Evolutionary conservation across 1,140 invertebrate species (phyloP).

Genomic region (Meteorus sp.): DNA sequence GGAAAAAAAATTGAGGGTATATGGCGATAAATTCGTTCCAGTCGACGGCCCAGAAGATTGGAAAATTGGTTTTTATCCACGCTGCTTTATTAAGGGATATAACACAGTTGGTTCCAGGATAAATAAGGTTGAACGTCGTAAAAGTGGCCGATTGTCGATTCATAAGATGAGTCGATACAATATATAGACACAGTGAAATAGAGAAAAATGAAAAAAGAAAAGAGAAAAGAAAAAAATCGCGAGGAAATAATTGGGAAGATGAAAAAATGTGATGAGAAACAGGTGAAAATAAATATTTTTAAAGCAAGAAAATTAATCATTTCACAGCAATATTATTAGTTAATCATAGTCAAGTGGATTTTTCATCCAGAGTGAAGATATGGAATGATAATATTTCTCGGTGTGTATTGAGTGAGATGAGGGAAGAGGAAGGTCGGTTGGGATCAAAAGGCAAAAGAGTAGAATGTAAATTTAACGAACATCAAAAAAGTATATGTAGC

Average conservation of each 20-base stretch:
- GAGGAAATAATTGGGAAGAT: neutral
- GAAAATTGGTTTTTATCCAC: constrained; percentile 31
- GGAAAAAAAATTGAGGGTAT: constrained; percentile 16
- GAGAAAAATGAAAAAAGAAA: neutral
- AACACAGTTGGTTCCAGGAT: neutral
- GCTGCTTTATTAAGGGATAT: constrained; percentile 22
- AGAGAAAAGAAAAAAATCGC: neutral
- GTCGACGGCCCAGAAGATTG: constrained; percentile 27
- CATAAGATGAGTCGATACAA: neutral
- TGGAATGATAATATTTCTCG: no score
- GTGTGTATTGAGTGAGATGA: no score
- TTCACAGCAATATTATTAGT: neutral
- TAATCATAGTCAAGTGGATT: neutral
- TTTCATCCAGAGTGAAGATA: neutral
- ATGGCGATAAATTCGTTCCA: constrained; percentile 24
- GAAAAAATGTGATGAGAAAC: neutral
- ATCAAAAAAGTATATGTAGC: neutral
- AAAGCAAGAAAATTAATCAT: neutral
- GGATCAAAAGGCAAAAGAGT: no score
- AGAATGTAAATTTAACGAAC: neutral
- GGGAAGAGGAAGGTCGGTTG: no score
- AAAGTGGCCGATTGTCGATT: neutral
- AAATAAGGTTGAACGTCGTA: constrained; percentile 4
- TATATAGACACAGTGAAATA: neutral
- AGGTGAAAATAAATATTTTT: neutral